A percentile compares a stretch with the other conserved stretches of the same genome.
Conservation (phyloP, 2,113 vertebrate species). For the Cyanoramphus novaezelandiae region DNA sequence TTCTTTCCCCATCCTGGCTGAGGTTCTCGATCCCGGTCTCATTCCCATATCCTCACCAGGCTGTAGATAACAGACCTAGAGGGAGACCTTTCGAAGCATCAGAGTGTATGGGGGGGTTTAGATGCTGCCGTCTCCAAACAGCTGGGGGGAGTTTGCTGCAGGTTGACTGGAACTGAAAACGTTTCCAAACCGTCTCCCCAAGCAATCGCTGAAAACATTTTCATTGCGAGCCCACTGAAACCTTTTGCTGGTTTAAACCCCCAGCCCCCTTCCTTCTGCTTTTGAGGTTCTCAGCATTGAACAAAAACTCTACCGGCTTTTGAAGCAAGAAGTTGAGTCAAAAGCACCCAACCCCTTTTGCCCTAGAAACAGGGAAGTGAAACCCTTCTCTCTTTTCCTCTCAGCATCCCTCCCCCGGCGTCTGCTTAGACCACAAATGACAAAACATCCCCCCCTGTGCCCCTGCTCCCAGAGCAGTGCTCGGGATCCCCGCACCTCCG, state of each 20-base stretch:
- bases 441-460: background rate
- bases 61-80: background rate
- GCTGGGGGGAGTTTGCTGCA: background rate
- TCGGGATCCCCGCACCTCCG: background rate
- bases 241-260: background rate
- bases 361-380: constrained; percentile 4
- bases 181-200: background rate
- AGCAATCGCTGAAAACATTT: background rate
- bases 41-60: background rate
- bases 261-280: constrained; percentile 29
- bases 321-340: background rate
- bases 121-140: background rate
- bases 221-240: background rate
- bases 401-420: background rate
- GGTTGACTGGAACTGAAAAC: background rate
- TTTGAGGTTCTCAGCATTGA: constrained; percentile 41
- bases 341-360: background rate
- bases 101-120: background rate
- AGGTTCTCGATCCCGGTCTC: background rate
- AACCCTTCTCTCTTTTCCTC: background rate
- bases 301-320: background rate
- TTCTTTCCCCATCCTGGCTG: background rate
- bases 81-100: background rate
- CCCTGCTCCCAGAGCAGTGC: background rate
- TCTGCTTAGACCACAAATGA: background rate